Conservation (phyloP, 2,797 vertebrate genomes). For the Chelon auratus region DNA sequence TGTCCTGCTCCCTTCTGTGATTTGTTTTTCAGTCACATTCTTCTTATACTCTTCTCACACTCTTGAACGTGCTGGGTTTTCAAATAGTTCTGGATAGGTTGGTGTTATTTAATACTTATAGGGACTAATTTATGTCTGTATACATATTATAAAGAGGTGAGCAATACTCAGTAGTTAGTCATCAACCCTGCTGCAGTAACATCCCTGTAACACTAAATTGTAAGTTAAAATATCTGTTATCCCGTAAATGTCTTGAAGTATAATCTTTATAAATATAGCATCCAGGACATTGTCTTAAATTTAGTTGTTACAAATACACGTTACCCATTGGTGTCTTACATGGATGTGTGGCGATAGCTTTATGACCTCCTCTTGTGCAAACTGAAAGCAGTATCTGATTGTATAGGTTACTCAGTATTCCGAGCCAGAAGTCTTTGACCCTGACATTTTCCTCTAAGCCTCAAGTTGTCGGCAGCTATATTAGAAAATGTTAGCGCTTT, state of each 20-base stretch:
- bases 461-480: conserved; percentile 11
- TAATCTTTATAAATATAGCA: neutral
- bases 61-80: neutral
- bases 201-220: neutral
- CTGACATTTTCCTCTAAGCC: conserved; percentile 5
- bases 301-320: neutral
- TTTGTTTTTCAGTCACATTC: neutral
- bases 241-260: neutral
- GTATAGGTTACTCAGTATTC: conserved; percentile 29
- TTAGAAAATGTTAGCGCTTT: conserved; percentile 28
- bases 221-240: neutral
- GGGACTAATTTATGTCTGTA: neutral
- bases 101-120: neutral
- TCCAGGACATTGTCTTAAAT: neutral
- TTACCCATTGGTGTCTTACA: neutral
- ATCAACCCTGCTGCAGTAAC: neutral
- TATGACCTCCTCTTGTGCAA: neutral
- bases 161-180: too few species aligned
- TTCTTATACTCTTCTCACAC: neutral
- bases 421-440: neutral
- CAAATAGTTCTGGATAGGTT: neutral
- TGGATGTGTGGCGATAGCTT: neutral
- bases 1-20: neutral
- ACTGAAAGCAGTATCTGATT: conserved; percentile 11
- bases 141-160: neutral